A percentile compares a stretch with the other conserved stretches of the same genome.
Conservation (phyloP, 2,888 invertebrate species). For the Archaeoteleia sp. region DNA sequence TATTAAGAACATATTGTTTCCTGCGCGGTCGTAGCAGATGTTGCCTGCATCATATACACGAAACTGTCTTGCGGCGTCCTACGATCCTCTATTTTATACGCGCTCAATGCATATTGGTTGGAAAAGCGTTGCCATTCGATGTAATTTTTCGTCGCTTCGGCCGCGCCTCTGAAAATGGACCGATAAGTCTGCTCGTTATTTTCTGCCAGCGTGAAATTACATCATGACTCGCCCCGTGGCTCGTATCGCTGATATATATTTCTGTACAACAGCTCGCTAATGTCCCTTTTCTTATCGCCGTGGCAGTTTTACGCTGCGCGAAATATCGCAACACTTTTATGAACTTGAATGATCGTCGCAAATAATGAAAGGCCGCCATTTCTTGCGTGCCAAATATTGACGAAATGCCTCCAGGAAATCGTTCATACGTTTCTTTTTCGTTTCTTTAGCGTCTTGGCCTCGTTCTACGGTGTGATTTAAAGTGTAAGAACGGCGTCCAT, state of each 20-base stretch:
- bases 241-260: conserved; percentile 23
- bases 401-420: background rate
- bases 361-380: conserved; percentile 29
- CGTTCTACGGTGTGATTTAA: conserved; percentile 13
- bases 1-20: too few species aligned
- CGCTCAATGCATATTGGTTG: background rate
- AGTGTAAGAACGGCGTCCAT: conserved; percentile 10
- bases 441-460: conserved; percentile 8
- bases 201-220: conserved; percentile 24
- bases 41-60: background rate
- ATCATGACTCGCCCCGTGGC: background rate
- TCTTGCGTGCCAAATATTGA: conserved; percentile 25
- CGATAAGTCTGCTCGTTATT: conserved; percentile 38
- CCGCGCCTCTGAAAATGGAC: conserved; percentile 23
- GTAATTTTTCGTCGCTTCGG: too few species aligned
- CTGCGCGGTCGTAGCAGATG: too few species aligned
- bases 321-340: conserved; percentile 30
- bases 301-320: background rate
- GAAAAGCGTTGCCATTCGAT: background rate
- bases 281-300: conserved; percentile 34
- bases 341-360: conserved; percentile 34
- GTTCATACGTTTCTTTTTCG: too few species aligned
- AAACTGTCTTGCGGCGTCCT: background rate
- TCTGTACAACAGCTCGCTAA: conserved; percentile 29
- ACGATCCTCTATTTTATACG: background rate